Evolutionary conservation across 2,113 vertebrate genomes (phyloP).

Genomic region (Brienomyrus longianalis): DNA sequence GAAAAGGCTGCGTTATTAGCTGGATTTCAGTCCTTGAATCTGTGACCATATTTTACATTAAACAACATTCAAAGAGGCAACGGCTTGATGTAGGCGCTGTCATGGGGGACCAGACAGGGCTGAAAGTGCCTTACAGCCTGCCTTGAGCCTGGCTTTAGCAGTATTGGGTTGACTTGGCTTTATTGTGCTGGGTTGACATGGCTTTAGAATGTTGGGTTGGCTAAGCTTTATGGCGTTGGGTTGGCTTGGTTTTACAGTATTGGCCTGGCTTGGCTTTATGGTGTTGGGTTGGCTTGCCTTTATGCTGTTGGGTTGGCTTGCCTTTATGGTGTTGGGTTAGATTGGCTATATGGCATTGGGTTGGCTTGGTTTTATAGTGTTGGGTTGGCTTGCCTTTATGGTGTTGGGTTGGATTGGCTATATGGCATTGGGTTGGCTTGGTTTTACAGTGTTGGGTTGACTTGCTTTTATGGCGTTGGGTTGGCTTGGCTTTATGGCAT

Average conservation of each 20-base stretch:
- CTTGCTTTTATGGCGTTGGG: not conserved
- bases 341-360: not conserved
- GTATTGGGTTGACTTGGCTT: not conserved
- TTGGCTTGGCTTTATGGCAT: not conserved
- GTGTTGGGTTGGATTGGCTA: too few relatives aligned
- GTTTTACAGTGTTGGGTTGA: not conserved
- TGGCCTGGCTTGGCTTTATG: not conserved
- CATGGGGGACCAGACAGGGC: not conserved
- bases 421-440: too few relatives aligned
- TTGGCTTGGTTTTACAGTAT: not conserved
- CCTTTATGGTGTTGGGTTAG: not conserved
- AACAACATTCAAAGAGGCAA: not conserved
- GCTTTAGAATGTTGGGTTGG: too few relatives aligned
- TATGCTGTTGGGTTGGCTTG: not conserved
- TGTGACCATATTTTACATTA: not conserved
- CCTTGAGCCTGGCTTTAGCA: not conserved
- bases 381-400: not conserved
- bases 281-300: too few relatives aligned
- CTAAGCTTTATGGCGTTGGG: too few relatives aligned
- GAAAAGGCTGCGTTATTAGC: not conserved
- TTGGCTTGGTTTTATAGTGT: not conserved
- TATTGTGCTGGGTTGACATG: too few relatives aligned
- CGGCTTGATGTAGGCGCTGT: not conserved
- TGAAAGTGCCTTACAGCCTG: not conserved
- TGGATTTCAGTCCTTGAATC: not conserved